These are phyloP conservation scores for Disparrhopalites patrizii DNA, from an alignment of 2,888 invertebrate genomes.

Conservation along the genomic window DNA sequence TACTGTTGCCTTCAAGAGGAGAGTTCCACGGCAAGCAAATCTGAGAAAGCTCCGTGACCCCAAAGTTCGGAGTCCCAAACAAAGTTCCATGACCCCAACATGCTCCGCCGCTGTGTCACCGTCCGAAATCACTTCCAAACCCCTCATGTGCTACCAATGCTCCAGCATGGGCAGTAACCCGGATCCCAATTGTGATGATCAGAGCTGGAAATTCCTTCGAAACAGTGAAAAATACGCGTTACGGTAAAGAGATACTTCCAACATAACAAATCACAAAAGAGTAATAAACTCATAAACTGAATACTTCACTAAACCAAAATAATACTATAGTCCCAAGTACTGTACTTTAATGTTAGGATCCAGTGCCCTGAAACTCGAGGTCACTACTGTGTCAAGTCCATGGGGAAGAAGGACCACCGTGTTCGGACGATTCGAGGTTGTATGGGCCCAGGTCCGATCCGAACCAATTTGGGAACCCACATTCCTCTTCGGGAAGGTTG, in stretches of 20 bases:
- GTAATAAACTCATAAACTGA: too few relatives aligned
- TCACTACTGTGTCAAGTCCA: constrained; percentile 16
- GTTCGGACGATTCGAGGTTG: neutral
- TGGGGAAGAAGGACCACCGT: neutral
- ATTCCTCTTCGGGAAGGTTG: constrained; percentile 3
- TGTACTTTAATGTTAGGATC: neutral
- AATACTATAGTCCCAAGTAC: too few relatives aligned
- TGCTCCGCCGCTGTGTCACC: too few relatives aligned
- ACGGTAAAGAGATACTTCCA: too few relatives aligned
- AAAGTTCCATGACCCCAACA: too few relatives aligned
- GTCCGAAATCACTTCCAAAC: neutral
- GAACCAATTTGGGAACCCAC: neutral
- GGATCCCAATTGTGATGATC: constrained; percentile 1
- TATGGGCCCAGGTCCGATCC: neutral
- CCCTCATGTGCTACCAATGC: constrained; percentile 12
- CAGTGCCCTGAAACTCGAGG: constrained; percentile 12
- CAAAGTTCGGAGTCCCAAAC: too few relatives aligned
- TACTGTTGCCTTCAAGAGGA: too few relatives aligned
- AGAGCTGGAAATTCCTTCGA: neutral
- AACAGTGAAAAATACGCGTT: neutral
- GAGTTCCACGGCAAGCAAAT: too few relatives aligned
- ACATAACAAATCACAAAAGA: too few relatives aligned
- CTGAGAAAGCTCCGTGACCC: too few relatives aligned
- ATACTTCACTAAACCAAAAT: too few relatives aligned
- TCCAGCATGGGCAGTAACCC: neutral